Percentiles rank a stretch among this genome's conserved stretches.
phyloP scores from a whole-genome alignment of 1,140 invertebrate genomes.

The Drosophila takahashii region DNA sequence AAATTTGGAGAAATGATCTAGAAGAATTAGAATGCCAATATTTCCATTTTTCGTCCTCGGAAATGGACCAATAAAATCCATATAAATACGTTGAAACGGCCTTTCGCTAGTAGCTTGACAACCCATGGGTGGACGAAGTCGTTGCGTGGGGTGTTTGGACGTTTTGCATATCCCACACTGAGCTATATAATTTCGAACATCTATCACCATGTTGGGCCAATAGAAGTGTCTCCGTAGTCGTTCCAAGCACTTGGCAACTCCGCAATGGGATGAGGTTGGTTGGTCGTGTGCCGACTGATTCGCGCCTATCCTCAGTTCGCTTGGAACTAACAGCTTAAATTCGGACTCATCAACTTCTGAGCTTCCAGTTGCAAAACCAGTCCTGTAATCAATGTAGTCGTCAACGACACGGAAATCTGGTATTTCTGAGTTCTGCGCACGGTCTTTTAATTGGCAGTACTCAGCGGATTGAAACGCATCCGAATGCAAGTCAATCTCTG shows the following conservation, averaged over 20 bases:
- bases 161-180: conserved; percentile 14
- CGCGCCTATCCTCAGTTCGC: not conserved
- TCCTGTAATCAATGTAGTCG: not conserved
- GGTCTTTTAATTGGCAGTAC: too few relatives aligned
- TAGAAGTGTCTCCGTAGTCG: conserved; percentile 10
- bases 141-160: conserved; percentile 7
- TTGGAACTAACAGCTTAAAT: not conserved
- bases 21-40: conserved; percentile 4
- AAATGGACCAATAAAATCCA: conserved; percentile 25
- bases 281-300: conserved; percentile 4
- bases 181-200: conserved; percentile 2
- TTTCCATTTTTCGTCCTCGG: conserved; percentile 1
- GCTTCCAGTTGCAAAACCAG: not conserved
- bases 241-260: not conserved
- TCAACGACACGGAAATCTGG: conserved; percentile 1
- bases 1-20: conserved; percentile 25
- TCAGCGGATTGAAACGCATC: too few relatives aligned
- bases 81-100: conserved; percentile 9
- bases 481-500: too few relatives aligned
- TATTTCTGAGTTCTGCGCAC: too few relatives aligned
- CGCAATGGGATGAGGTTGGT: conserved; percentile 1
- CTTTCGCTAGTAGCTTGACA: not conserved
- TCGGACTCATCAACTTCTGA: not conserved
- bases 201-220: conserved; percentile 10
- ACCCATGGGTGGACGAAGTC: conserved; percentile 3